Evolutionary conservation across 30 jellyfish, hydroid and myxozoan species (phyloP).

Genomic region (Pseudorhiza aurosa): DNA sequence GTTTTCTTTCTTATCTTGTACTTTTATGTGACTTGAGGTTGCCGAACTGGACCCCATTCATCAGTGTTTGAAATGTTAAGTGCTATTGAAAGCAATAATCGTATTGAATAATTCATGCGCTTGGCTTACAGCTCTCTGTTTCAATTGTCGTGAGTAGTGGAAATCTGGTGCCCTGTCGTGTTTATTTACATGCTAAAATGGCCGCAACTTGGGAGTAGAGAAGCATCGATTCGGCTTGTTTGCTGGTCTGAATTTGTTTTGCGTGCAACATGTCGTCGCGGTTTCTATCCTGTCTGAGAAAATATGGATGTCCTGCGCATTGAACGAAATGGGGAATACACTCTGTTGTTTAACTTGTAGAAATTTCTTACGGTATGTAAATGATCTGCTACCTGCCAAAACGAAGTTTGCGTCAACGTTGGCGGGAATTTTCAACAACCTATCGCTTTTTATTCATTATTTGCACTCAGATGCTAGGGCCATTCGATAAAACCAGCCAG

Average conservation of each 20-base stretch:
- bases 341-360: constrained; percentile 45
- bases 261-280: not conserved
- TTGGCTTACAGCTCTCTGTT: constrained; percentile 13
- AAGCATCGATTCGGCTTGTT: not conserved
- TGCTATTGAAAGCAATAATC: constrained; percentile 22
- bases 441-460: no score
- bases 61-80: not conserved
- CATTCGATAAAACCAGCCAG: no score
- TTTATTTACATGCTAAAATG: not conserved
- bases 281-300: not conserved
- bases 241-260: not conserved
- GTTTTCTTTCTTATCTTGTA: not conserved
- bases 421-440: no score
- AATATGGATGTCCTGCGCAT: not conserved
- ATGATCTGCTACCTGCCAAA: not conserved
- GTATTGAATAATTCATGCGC: constrained; percentile 33
- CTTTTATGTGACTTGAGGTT: not conserved
- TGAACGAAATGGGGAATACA: constrained; percentile 27
- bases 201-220: not conserved
- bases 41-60: constrained; percentile 1
- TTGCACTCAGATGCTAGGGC: no score
- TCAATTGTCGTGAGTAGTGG: not conserved
- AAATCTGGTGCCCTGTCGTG: not conserved
- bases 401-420: not conserved
- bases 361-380: constrained; percentile 28